Evolutionary conservation across 2,113 vertebrate species (phyloP).

Genomic region (Aviceda subcristata): DNA sequence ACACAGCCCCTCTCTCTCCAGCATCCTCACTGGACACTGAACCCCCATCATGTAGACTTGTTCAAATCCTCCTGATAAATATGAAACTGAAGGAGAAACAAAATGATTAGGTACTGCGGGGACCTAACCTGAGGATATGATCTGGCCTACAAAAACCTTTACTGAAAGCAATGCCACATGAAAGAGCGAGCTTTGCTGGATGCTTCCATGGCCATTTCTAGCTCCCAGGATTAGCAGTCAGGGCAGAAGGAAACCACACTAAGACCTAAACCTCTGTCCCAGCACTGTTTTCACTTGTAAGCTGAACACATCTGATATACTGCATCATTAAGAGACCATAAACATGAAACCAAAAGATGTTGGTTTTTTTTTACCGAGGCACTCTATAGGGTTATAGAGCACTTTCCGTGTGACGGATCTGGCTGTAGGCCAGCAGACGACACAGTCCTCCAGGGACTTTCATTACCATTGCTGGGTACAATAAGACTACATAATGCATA

Average conservation of each 20-base stretch:
- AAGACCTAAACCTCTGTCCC: background rate
- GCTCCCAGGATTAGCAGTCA: background rate
- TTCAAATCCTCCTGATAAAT: background rate
- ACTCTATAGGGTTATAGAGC: background rate
- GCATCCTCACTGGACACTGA: background rate
- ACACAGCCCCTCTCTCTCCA: background rate
- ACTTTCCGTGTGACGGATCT: background rate
- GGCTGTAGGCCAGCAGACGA: background rate
- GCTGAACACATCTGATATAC: background rate
- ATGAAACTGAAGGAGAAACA: background rate
- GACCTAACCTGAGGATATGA: background rate
- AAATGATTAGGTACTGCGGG: background rate
- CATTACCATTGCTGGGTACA: background rate
- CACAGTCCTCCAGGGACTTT: background rate
- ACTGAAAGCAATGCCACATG: background rate
- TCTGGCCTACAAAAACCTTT: background rate
- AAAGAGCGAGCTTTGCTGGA: fast-evolving
- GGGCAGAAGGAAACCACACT: background rate
- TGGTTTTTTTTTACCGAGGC: background rate
- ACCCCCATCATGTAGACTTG: background rate
- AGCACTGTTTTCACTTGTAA: background rate
- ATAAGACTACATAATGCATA: background rate
- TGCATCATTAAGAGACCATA: background rate
- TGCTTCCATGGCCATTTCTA: background rate
- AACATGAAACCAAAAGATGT: background rate